Conservation (phyloP, 2,888 invertebrate genomes). For the Ctenicera cuprea region DNA sequence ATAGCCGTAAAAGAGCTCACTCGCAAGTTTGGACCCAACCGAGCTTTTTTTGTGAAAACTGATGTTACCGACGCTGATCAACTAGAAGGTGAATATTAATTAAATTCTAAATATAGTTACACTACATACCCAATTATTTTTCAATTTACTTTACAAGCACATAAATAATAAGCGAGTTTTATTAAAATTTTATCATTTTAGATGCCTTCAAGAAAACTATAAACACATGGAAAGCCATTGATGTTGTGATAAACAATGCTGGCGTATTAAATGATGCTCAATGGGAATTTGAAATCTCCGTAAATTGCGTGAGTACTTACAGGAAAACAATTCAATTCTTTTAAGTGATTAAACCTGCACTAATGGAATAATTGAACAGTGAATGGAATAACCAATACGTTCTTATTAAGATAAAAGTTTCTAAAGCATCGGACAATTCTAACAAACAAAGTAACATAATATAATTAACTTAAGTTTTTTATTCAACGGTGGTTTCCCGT, state of each 20-base stretch:
- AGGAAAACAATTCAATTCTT: constrained; percentile 26
- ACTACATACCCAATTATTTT: no score
- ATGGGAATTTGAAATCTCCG: constrained; percentile 44
- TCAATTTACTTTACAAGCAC: no score
- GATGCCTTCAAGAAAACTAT: constrained; percentile 24
- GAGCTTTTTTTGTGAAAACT: constrained; percentile 81
- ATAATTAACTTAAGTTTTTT: no score
- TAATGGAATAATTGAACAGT: not conserved
- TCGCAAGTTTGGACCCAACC: constrained; percentile 80
- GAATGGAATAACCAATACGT: no score
- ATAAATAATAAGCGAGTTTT: no score
- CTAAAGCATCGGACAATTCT: no score
- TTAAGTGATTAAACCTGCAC: not conserved
- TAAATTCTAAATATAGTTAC: no score
- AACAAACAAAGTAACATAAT: no score
- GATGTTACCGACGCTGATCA: constrained; percentile 84
- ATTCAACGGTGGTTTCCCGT: no score
- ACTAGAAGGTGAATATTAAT: constrained; percentile 77
- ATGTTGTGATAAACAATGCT: constrained; percentile 73
- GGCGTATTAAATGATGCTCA: constrained; percentile 59
- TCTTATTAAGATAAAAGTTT: no score
- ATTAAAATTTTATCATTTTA: no score
- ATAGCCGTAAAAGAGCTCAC: constrained; percentile 78
- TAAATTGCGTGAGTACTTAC: constrained; percentile 52
- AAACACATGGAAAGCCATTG: constrained; percentile 3